Percentiles rank a stretch among this genome's conserved stretches.
These are phyloP conservation scores for Cynopterus sphinx DNA, from an alignment of 2,797 vertebrate genomes.

Conservation along the genomic window DNA sequence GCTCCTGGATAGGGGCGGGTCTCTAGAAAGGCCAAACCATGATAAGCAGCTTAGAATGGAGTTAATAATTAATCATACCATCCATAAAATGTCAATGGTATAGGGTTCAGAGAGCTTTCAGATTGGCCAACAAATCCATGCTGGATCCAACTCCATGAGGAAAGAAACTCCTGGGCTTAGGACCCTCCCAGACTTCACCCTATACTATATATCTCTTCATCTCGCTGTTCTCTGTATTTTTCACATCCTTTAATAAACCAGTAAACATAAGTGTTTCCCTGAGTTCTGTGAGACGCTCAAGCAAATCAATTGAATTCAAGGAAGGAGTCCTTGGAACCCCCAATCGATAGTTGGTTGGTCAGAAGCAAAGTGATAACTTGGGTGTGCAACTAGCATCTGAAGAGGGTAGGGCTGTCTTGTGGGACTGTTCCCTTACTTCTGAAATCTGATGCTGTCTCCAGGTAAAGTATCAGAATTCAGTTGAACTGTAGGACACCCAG, in stretches of 20 bases:
- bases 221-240: not conserved
- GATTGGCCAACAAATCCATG: too few relatives aligned
- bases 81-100: not conserved
- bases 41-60: not conserved
- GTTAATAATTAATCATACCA: not conserved
- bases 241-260: not conserved
- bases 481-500: not conserved
- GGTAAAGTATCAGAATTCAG: not conserved
- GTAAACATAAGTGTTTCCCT: not conserved
- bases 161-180: not conserved
- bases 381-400: not conserved
- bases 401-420: not conserved
- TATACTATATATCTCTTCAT: not conserved
- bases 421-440: not conserved
- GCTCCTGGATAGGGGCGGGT: too few relatives aligned
- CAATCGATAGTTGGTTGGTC: not conserved
- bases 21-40: not conserved
- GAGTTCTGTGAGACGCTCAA: not conserved
- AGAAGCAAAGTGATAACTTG: not conserved
- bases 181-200: not conserved
- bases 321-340: not conserved
- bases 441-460: not conserved
- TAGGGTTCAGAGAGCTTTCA: too few relatives aligned
- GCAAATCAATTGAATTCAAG: not conserved
- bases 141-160: not conserved